Percentiles rank a stretch among this genome's conserved stretches.
These are phyloP conservation scores for Apogon hyalosoma DNA, from an alignment of 2,797 vertebrate genomes.

Conservation along the genomic window DNA sequence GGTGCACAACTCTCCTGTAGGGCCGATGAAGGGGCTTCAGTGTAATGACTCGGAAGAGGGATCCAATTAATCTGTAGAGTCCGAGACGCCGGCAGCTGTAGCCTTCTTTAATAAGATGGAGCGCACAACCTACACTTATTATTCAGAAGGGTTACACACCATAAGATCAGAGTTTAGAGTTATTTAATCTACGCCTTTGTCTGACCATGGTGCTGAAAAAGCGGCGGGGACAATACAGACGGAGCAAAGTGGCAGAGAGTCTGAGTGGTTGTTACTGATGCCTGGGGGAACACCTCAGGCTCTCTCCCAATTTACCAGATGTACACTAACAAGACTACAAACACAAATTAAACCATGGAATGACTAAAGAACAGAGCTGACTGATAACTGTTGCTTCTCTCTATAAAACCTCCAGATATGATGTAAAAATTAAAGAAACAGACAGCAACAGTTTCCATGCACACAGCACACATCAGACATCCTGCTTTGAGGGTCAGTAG, in stretches of 20 bases:
- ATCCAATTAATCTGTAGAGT: constrained; percentile 39
- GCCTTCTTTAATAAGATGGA: constrained; percentile 19
- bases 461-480: constrained; percentile 32
- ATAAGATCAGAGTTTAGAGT: constrained; percentile 23
- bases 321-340: constrained; percentile 48
- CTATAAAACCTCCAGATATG: constrained; percentile 50
- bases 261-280: constrained; percentile 7
- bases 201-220: constrained; percentile 38
- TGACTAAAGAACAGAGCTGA: constrained; percentile 62
- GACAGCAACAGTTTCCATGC: constrained; percentile 31
- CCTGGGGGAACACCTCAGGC: constrained; percentile 25
- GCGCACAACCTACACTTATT: constrained; percentile 23
- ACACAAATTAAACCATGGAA: constrained; percentile 76
- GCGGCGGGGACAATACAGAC: constrained; percentile 26
- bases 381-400: constrained; percentile 30
- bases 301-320: constrained; percentile 38
- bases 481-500: constrained; percentile 27
- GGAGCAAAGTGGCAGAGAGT: constrained; percentile 45
- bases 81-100: constrained; percentile 13
- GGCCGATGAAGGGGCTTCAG: constrained; percentile 48
- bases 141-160: constrained; percentile 40
- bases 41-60: constrained; percentile 45
- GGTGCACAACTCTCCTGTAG: constrained; percentile 43
- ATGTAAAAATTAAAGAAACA: constrained; percentile 44
- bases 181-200: constrained; percentile 62